Percentiles rank a stretch among this genome's conserved stretches.
phyloP scores from a whole-genome alignment of 2,888 invertebrate species.

The Lysandra bellargus region DNA sequence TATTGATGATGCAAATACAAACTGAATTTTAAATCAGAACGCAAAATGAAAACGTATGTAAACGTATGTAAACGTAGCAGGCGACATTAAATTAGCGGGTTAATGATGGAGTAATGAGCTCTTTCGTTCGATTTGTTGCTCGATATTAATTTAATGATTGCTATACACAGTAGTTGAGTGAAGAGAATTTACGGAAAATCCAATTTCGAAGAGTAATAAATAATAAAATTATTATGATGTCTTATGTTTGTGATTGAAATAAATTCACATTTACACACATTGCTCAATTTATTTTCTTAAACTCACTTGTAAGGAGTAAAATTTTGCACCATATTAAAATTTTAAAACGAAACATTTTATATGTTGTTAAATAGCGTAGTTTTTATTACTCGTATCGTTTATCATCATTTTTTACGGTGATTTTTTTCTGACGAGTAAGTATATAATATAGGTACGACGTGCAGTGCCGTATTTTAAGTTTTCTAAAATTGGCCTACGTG shows the following conservation, averaged over 20 bases:
- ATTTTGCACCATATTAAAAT: too few species aligned
- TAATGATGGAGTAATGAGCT: slow-evolving; percentile 15
- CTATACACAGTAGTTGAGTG: neutral
- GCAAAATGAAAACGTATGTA: neutral
- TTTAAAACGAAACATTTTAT: too few species aligned
- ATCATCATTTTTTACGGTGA: too few species aligned
- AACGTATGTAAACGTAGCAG: slow-evolving; percentile 9
- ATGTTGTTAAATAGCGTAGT: too few species aligned
- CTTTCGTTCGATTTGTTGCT: slow-evolving; percentile 11
- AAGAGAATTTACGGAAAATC: neutral
- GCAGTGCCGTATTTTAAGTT: too few species aligned
- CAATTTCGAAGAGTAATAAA: neutral
- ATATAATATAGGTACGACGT: too few species aligned
- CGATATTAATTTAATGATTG: slow-evolving; percentile 15
- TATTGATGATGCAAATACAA: neutral
- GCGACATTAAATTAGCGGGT: slow-evolving; percentile 3
- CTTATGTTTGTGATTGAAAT: neutral
- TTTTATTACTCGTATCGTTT: too few species aligned
- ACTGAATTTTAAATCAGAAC: slow-evolving; percentile 11
- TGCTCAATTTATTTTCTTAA: too few species aligned
- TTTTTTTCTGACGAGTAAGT: too few species aligned
- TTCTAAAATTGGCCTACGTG: too few species aligned
- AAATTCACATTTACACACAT: too few species aligned
- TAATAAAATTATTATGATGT: neutral
- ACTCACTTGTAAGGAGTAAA: too few species aligned